These are phyloP conservation scores for Onychorhynchus coronatus DNA, from an alignment of 2,113 vertebrate genomes.

Conservation along the genomic window DNA sequence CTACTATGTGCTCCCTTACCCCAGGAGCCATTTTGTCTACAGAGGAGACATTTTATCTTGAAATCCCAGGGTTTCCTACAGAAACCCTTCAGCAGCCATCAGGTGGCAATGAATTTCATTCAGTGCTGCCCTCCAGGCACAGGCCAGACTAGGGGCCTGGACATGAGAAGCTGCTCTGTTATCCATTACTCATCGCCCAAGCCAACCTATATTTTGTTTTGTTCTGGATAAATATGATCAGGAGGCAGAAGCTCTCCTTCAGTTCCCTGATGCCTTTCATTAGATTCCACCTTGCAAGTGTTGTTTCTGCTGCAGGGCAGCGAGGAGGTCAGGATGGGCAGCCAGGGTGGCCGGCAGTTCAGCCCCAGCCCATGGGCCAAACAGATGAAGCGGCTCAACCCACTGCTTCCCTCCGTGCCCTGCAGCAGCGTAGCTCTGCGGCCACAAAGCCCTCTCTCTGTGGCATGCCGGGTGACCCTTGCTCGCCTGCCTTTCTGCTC, in stretches of 20 bases:
- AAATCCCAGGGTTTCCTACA: background rate
- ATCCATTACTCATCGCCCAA: background rate
- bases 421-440: background rate
- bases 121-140: background rate
- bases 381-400: background rate
- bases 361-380: slow-evolving; percentile 15
- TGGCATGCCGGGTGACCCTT: background rate
- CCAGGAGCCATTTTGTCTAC: background rate
- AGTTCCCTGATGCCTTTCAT: slow-evolving; percentile 42
- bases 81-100: background rate
- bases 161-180: slow-evolving; percentile 3
- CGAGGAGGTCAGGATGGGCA: background rate
- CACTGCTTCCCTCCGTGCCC: background rate
- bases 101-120: background rate
- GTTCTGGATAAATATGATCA: background rate
- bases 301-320: slow-evolving; percentile 8
- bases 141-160: background rate
- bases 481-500: slow-evolving; percentile 36
- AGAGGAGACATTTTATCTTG: background rate
- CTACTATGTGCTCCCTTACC: background rate
- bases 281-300: slow-evolving; percentile 1
- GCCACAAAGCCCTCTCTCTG: slow-evolving; percentile 56
- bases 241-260: background rate
- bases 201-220: background rate
- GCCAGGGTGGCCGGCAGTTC: background rate